A percentile compares a stretch with the other conserved stretches of the same genome.
Conservation (phyloP, 2,888 invertebrate species). For the Beris morrisii region DNA sequence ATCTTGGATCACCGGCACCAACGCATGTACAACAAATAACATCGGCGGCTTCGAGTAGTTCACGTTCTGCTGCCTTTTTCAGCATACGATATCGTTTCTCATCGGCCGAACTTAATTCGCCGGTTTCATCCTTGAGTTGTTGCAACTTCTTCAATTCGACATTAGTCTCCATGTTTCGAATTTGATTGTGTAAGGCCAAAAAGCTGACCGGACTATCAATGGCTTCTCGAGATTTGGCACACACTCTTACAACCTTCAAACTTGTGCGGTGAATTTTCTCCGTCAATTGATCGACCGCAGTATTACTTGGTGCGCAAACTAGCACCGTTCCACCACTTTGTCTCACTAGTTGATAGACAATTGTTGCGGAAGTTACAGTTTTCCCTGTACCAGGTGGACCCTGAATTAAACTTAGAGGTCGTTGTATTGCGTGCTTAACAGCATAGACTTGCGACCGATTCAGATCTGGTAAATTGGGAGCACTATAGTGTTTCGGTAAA, state of each 20-base stretch:
- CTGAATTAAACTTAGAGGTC: conserved; percentile 95
- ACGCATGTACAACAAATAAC: conserved; percentile 99
- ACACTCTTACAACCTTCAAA: conserved; percentile 87
- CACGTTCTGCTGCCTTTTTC: conserved; percentile 88
- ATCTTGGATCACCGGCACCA: conserved; percentile 93
- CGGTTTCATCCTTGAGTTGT: conserved; percentile 96
- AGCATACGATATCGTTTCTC: conserved; percentile 90
- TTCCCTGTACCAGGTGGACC: conserved; percentile 95
- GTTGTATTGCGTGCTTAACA: conserved; percentile 95
- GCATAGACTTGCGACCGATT: conserved; percentile 98
- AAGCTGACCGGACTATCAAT: conserved; percentile 98
- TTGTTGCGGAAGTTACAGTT: conserved; percentile 98
- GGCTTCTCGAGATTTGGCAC: conserved; percentile 97
- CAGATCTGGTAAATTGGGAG: conserved; percentile 95
- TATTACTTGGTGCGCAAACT: conserved; percentile 98
- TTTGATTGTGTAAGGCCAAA: conserved; percentile 95
- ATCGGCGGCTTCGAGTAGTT: conserved; percentile 92
- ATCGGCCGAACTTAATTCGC: conserved; percentile 93
- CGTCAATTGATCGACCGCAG: conserved; percentile 98
- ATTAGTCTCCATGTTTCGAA: conserved; percentile 90
- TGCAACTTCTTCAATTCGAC: conserved; percentile 94
- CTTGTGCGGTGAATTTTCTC: conserved; percentile 98
- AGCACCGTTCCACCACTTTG: conserved; percentile 93
- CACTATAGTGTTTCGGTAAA: conserved; percentile 94
- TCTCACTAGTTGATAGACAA: conserved; percentile 96